phyloP scores from a whole-genome alignment of 2,888 invertebrate genomes.

The Lapara coniferarum region DNA sequence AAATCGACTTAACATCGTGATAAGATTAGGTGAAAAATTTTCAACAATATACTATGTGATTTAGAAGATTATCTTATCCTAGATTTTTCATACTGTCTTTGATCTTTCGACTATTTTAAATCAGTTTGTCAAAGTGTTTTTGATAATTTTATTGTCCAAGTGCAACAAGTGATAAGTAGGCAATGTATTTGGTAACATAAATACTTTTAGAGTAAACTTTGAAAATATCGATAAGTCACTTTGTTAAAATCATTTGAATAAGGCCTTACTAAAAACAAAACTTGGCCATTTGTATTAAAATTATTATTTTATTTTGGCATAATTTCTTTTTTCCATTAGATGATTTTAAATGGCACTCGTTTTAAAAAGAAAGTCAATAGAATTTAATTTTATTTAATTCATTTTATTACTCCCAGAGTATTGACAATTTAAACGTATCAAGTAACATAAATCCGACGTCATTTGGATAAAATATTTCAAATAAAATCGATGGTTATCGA shows the following conservation, averaged over 20 bases:
- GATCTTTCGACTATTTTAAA: slow-evolving; percentile 17
- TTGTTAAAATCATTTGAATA: slow-evolving; percentile 18
- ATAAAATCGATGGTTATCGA: neutral
- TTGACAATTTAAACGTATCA: neutral
- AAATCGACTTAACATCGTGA: neutral
- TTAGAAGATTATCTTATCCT: neutral
- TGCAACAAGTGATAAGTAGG: slow-evolving; percentile 21
- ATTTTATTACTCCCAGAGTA: neutral
- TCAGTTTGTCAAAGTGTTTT: slow-evolving; percentile 10
- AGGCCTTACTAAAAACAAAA: slow-evolving; percentile 21
- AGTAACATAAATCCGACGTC: neutral
- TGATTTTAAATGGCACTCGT: slow-evolving; percentile 35
- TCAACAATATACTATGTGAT: slow-evolving; percentile 10
- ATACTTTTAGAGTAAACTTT: slow-evolving; percentile 25
- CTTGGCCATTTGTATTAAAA: neutral
- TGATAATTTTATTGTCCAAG: slow-evolving; percentile 25
- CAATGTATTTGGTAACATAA: slow-evolving; percentile 31
- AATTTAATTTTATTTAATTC: neutral
- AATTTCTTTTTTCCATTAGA: slow-evolving; percentile 17
- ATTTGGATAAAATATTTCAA: slow-evolving; percentile 2
- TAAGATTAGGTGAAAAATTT: slow-evolving; percentile 9
- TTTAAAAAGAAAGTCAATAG: slow-evolving; percentile 25
- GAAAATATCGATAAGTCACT: slow-evolving; percentile 6
- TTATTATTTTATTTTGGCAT: neutral
- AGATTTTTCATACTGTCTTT: slow-evolving; percentile 8